A percentile compares a stretch with the other conserved stretches of the same genome.
Evolutionary conservation across 2,113 vertebrate genomes (phyloP).

Genomic region (Peromyscus leucopus): DNA sequence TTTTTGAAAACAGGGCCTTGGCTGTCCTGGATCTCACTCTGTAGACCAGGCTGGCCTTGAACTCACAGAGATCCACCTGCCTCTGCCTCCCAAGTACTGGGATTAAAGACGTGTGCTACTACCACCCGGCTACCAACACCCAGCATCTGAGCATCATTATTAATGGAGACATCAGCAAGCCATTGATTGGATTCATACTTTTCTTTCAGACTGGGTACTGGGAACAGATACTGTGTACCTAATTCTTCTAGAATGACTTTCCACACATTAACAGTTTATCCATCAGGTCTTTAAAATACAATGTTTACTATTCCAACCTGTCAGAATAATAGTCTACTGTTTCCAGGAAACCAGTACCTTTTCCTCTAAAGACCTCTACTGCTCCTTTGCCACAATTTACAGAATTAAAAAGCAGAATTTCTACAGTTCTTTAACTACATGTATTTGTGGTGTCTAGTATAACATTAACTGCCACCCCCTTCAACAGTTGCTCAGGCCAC

Average conservation of each 20-base stretch:
- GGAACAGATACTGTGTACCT: background rate
- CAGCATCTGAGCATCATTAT: background rate
- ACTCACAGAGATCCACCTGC: background rate
- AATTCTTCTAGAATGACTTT: conserved; percentile 48
- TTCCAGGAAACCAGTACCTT: conserved; percentile 55
- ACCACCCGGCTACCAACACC: background rate
- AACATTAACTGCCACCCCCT: conserved; percentile 11
- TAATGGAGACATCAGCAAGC: conserved; percentile 19
- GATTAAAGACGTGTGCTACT: background rate
- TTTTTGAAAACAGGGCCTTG: no score
- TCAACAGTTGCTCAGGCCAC: background rate
- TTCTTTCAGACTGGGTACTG: background rate
- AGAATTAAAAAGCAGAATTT: conserved; percentile 66
- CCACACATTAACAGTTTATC: background rate
- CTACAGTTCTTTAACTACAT: conserved; percentile 44
- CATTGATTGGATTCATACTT: background rate
- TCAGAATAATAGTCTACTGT: conserved; percentile 45
- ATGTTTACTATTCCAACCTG: conserved; percentile 41
- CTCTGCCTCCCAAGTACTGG: background rate
- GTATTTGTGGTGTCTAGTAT: conserved; percentile 20
- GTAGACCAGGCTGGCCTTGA: background rate
- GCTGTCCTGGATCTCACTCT: no score
- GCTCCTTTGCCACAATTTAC: conserved; percentile 3
- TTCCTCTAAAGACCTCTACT: background rate
- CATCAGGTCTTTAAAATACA: background rate